Conservation (phyloP, 2,113 vertebrate genomes). For the Amazona guildingii region DNA sequence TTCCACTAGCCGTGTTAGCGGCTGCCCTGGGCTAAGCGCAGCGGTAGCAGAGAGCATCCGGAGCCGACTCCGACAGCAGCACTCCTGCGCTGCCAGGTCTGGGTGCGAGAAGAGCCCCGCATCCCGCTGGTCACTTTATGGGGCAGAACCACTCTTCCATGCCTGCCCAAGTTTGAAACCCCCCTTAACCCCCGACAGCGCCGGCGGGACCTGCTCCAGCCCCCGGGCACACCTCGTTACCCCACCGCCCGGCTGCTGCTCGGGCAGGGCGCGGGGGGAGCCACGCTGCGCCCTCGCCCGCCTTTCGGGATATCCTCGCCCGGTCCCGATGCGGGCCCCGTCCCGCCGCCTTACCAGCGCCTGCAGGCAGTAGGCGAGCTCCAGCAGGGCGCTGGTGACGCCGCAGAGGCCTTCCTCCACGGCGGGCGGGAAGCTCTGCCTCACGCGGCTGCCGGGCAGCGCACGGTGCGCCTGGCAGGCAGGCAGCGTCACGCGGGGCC, state of each 20-base stretch:
- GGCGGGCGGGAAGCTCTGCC: slow-evolving; percentile 66
- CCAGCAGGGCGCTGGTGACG: slow-evolving; percentile 68
- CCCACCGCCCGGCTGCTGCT: neutral
- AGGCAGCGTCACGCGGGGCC: slow-evolving; percentile 64
- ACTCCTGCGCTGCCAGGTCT: neutral
- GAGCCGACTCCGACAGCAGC: neutral
- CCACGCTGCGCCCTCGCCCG: rapidly evolving
- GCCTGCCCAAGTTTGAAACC: neutral
- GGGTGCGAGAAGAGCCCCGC: rapidly evolving
- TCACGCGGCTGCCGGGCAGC: slow-evolving; percentile 36
- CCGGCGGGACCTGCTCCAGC: neutral
- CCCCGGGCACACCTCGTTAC: neutral
- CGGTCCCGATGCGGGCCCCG: too few relatives aligned
- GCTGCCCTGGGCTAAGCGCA: neutral
- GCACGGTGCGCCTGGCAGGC: slow-evolving; percentile 58
- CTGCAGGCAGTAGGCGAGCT: slow-evolving; percentile 73
- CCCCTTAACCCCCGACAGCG: neutral
- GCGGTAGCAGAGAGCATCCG: too few relatives aligned
- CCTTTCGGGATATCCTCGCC: neutral
- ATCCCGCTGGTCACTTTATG: rapidly evolving
- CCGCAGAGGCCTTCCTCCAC: slow-evolving; percentile 81
- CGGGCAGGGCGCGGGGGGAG: rapidly evolving
- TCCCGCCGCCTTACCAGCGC: slow-evolving; percentile 72
- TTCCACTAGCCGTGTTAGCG: rapidly evolving
- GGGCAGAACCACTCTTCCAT: neutral